Conservation (phyloP, 2,113 vertebrate genomes). For the Corythornis vintsioides region DNA sequence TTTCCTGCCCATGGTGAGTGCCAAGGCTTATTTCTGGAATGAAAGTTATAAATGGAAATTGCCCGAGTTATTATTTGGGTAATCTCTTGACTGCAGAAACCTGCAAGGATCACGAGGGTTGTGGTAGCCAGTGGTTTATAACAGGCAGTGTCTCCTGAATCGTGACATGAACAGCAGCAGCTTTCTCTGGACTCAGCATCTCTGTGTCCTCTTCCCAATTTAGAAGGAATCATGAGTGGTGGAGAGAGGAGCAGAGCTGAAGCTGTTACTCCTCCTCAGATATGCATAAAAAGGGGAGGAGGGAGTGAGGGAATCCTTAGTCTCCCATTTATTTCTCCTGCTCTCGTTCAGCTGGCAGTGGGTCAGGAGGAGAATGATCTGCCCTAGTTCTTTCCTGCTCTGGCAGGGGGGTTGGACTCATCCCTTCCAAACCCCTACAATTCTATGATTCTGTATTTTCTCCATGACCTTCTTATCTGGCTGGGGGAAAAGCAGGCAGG, state of each 20-base stretch:
- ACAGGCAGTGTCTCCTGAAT: background rate
- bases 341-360: background rate
- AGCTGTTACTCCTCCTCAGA: background rate
- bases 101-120: background rate
- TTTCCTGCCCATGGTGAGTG: background rate
- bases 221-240: background rate
- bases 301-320: background rate
- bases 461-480: background rate
- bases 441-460: rapidly evolving
- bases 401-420: too few species aligned
- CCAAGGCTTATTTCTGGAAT: background rate
- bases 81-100: background rate
- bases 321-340: background rate
- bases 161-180: rapidly evolving
- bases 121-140: background rate
- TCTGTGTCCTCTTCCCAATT: background rate
- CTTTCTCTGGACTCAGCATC: background rate
- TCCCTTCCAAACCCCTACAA: too few species aligned
- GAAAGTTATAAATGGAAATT: background rate
- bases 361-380: background rate
- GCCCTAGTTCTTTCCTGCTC: too few species aligned
- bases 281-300: background rate
- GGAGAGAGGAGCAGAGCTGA: background rate
- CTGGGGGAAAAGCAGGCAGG: background rate
- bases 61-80: background rate